Base-by-base conservation (phyloP, 1,140 invertebrate species). In the Cydia splendana region DNA sequence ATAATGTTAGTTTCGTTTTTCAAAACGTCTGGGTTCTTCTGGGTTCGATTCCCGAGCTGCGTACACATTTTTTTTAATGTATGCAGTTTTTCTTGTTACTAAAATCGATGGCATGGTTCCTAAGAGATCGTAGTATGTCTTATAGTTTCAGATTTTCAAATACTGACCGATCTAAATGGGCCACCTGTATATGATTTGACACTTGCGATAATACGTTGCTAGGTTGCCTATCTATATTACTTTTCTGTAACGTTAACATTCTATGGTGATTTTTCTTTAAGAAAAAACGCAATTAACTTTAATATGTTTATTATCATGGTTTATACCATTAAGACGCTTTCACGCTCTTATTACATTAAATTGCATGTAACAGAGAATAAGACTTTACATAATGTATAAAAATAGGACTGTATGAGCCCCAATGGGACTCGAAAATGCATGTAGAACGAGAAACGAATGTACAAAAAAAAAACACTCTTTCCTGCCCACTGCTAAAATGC, bases 351-450 rank as follows among this genome's bases (percentile, higher is more conserved):
- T 91, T 93, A 91, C 88, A 91, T 81, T 89, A 83, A 84, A 79
- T 88, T 84, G 84, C 84, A 88, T 92, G 88, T 91, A 93, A 92
- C 87, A 88, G 88, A 91, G 87, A 90, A 89, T 90, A 88, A 91
- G 86, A 89, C 78, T 93, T 91, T 90, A 92, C 90, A 92, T 91
- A 90, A 88, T 93, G 90, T 93, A 93, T 93, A 93, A 93, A 92
- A 93, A 93, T 93, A 93, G 91, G 91, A 93, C 90, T 92, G 89
- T 91, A 87, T 78, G 89, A 91, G 87, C 78, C 89, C 85, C 82
- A 80, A 77, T 79, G 80, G 83, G 90, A 89, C 90, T 89, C 91
- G 71, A 84, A 92, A 93, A 93, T 93, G 91, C 91, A 93, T 80
- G 83, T 88, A 90, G 85, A 88, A 85, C 89, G 88, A 89, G 89